Evolutionary conservation across 2,113 vertebrate species (phyloP).

Genomic region (Rafetus swinhoei): DNA sequence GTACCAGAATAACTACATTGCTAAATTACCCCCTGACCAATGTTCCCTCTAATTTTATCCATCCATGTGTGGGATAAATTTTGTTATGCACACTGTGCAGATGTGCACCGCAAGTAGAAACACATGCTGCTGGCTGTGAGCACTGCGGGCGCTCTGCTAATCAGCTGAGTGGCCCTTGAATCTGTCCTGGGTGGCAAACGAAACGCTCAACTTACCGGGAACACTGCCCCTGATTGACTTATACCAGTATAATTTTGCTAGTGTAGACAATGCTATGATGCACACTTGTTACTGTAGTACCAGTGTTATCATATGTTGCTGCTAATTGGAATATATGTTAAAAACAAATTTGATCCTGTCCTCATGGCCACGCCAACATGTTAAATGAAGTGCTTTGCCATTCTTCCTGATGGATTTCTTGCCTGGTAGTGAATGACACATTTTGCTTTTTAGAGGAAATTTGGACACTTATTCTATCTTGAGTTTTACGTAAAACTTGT

Average conservation of each 20-base stretch:
- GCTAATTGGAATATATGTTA: not conserved
- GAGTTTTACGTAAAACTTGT: constrained; percentile 35
- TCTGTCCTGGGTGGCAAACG: too few relatives aligned
- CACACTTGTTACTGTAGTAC: not conserved
- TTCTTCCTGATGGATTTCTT: constrained; percentile 18
- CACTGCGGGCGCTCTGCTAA: too few relatives aligned
- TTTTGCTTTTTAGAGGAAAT: rapidly evolving
- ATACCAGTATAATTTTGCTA: not conserved
- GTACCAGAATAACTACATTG: not conserved
- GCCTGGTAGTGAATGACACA: not conserved
- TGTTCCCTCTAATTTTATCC: too few relatives aligned
- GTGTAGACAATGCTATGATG: not conserved
- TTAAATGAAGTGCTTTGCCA: not conserved
- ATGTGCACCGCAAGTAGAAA: too few relatives aligned
- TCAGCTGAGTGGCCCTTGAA: too few relatives aligned
- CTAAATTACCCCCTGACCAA: not conserved
- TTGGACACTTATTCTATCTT: constrained; percentile 4
- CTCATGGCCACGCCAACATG: not conserved
- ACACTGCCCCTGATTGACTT: not conserved
- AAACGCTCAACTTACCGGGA: too few relatives aligned
- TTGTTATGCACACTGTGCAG: too few relatives aligned
- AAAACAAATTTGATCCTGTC: not conserved
- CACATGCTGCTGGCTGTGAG: too few relatives aligned
- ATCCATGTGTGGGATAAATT: too few relatives aligned
- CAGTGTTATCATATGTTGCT: not conserved